Percentiles rank a stretch among this genome's conserved stretches.
These are phyloP conservation scores for Diadumene lineata DNA, from an alignment of 92 coral and sea anemone genomes.

Conservation along the genomic window DNA sequence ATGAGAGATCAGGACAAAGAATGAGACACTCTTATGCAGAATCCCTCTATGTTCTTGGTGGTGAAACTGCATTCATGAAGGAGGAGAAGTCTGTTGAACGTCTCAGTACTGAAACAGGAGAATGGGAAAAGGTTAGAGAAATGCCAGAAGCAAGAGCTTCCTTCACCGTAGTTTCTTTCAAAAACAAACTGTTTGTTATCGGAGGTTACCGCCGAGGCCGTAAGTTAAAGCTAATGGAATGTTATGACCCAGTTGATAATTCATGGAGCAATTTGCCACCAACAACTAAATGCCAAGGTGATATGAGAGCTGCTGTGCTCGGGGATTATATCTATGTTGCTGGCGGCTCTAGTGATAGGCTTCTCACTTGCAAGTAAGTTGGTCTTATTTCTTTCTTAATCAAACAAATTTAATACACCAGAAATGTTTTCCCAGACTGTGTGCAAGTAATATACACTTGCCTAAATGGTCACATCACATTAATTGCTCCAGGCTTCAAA, in stretches of 20 bases:
- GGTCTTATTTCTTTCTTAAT: too few relatives aligned
- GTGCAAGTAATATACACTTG: too few relatives aligned
- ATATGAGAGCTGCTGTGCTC: constrained; percentile 92
- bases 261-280: constrained; percentile 72
- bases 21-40: constrained; percentile 87
- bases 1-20: constrained; percentile 86
- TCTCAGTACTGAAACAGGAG: constrained; percentile 69
- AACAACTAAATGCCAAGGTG: constrained; percentile 90
- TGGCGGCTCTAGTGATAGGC: constrained; percentile 97
- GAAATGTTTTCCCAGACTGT: too few relatives aligned
- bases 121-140: constrained; percentile 76
- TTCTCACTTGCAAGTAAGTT: constrained; percentile 91
- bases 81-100: constrained; percentile 85
- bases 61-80: constrained; percentile 98
- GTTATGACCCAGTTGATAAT: constrained; percentile 77
- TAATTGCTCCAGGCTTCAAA: too few relatives aligned
- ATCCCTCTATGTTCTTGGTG: constrained; percentile 84
- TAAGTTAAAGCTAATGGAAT: constrained; percentile 86
- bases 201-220: constrained; percentile 95
- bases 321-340: constrained; percentile 93
- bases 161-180: constrained; percentile 72
- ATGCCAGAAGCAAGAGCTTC: constrained; percentile 90
- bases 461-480: too few relatives aligned
- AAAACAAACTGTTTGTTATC: constrained; percentile 85
- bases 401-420: too few relatives aligned